Conservation (phyloP, 2,888 invertebrate species). For the Heteropelma amictum region DNA sequence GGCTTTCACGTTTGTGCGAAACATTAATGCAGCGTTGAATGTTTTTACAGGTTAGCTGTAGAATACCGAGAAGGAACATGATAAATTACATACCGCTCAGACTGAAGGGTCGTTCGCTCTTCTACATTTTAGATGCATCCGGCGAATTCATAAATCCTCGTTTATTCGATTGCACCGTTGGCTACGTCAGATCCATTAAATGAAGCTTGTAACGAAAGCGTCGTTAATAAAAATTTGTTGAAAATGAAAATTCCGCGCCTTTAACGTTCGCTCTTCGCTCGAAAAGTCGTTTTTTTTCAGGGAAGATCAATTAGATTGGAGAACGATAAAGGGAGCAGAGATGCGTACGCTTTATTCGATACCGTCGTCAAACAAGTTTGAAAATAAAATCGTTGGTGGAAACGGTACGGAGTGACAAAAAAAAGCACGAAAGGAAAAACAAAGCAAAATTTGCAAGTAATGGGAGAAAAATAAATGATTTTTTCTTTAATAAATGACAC, state of each 20-base stretch:
- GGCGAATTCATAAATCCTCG: slow-evolving; percentile 62
- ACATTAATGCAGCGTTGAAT: slow-evolving; percentile 30
- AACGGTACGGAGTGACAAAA: too few species aligned
- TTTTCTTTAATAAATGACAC: slow-evolving; percentile 13
- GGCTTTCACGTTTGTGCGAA: too few species aligned
- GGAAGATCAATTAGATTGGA: slow-evolving; percentile 15
- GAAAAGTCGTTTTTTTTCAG: neutral
- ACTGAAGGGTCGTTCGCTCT: slow-evolving; percentile 38
- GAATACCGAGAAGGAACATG: slow-evolving; percentile 30
- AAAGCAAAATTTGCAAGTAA: neutral
- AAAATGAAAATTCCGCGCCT: too few species aligned
- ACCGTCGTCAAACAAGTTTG: slow-evolving; percentile 55
- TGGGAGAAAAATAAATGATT: slow-evolving; percentile 24
- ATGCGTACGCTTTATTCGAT: slow-evolving; percentile 59
- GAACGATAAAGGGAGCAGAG: slow-evolving; percentile 44
- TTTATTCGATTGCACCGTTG: slow-evolving; percentile 62
- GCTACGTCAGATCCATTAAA: slow-evolving; percentile 6
- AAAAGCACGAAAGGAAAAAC: too few species aligned
- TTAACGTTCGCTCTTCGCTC: neutral
- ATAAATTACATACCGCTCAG: slow-evolving; percentile 53
- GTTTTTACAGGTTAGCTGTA: slow-evolving; percentile 53
- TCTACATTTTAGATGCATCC: slow-evolving; percentile 54
- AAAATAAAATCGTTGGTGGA: slow-evolving; percentile 50
- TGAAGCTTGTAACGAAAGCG: neutral
- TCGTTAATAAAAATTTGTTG: neutral